phyloP scores from a whole-genome alignment of 2,888 invertebrate species.

The Epistrophe grossulariae region DNA sequence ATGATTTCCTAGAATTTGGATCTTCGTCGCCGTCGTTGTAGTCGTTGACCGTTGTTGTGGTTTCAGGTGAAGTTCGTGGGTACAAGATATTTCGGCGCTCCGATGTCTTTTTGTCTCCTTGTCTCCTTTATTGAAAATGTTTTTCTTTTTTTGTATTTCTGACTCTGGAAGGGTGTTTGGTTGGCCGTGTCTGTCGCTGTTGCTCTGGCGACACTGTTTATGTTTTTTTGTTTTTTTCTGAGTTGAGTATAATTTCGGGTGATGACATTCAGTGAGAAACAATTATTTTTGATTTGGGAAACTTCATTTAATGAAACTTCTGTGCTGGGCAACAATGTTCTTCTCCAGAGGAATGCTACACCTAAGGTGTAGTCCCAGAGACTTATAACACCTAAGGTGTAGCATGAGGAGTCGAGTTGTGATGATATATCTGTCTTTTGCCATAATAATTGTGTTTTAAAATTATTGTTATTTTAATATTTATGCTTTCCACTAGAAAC shows the following conservation, averaged over 20 bases:
- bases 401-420: too few species aligned
- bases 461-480: too few species aligned
- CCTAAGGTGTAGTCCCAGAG: too few species aligned
- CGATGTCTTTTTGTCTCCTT: slow-evolving; percentile 63
- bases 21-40: slow-evolving; percentile 18
- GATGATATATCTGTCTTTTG: too few species aligned
- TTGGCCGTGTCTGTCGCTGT: slow-evolving; percentile 1
- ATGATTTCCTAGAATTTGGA: slow-evolving; percentile 77
- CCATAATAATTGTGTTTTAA: too few species aligned
- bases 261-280: background rate
- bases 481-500: too few species aligned
- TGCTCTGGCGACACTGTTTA: slow-evolving; percentile 48
- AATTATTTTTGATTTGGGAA: background rate
- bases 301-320: background rate
- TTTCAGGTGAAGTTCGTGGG: slow-evolving; percentile 16
- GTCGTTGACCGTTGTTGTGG: background rate
- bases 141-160: slow-evolving; percentile 16
- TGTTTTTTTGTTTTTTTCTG: slow-evolving; percentile 1
- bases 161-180: slow-evolving; percentile 44
- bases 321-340: background rate
- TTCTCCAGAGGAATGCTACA: background rate
- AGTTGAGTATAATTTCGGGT: background rate
- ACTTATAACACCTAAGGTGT: too few species aligned
- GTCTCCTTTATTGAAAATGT: slow-evolving; percentile 55
- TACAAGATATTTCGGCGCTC: slow-evolving; percentile 70